Evolutionary conservation across 2,113 vertebrate genomes (phyloP).

Genomic region (Podarcis raffonei): DNA sequence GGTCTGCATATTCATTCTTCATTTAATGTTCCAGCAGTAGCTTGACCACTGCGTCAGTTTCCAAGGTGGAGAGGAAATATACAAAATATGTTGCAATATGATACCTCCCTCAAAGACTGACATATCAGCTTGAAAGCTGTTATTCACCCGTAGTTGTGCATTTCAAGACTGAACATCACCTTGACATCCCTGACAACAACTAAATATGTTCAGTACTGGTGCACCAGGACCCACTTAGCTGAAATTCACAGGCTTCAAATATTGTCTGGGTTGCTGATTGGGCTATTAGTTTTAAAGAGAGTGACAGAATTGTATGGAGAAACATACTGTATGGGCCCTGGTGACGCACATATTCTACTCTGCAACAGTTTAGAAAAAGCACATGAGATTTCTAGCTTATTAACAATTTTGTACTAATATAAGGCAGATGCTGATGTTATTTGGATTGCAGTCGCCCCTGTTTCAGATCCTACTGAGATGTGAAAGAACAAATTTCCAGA

Average conservation of each 20-base stretch:
- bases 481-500: slow-evolving; percentile 17
- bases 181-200: neutral
- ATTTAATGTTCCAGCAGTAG: neutral
- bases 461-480: slow-evolving; percentile 7
- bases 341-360: neutral
- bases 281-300: neutral
- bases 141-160: neutral
- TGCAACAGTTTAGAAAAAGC: neutral
- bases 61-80: neutral
- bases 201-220: neutral
- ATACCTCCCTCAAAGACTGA: neutral
- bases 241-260: neutral
- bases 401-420: neutral
- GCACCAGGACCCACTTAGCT: neutral
- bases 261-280: neutral
- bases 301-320: neutral
- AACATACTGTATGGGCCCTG: neutral
- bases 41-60: neutral
- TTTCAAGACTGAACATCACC: neutral
- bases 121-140: neutral
- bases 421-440: too few relatives aligned
- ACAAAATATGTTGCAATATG: neutral
- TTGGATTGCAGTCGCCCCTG: neutral
- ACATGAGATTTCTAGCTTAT: neutral
- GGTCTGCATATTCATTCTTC: neutral